These are phyloP conservation scores for Allobates femoralis DNA, from an alignment of 2,797 vertebrate species.

Conservation along the genomic window DNA sequence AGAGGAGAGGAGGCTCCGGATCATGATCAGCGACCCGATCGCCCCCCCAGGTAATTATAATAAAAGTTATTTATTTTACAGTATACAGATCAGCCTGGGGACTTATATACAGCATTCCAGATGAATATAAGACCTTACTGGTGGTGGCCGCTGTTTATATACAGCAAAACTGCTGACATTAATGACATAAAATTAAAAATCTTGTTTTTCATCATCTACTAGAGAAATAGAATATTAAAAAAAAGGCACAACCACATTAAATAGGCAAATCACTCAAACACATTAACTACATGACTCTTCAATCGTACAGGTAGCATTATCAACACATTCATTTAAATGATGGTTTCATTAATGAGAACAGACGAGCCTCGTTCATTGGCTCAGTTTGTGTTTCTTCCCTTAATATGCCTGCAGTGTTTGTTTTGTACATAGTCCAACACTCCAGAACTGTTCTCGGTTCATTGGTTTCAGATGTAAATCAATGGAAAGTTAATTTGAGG, in stretches of 20 bases:
- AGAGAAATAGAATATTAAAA: neutral
- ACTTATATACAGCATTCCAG: no score
- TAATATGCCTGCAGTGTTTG: slow-evolving; percentile 65
- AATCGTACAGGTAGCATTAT: neutral
- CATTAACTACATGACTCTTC: neutral
- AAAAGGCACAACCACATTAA: neutral
- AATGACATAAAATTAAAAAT: no score
- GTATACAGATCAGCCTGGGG: no score
- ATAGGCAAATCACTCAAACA: no score
- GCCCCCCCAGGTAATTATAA: no score
- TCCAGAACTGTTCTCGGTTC: slow-evolving; percentile 76
- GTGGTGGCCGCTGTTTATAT: no score
- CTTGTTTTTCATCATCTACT: neutral
- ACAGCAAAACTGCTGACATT: no score
- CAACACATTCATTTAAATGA: neutral
- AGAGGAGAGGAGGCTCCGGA: no score
- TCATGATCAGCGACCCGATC: no score
- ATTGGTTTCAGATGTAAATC: slow-evolving; percentile 71
- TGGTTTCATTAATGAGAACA: neutral
- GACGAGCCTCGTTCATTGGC: neutral
- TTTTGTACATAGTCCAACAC: slow-evolving; percentile 67
- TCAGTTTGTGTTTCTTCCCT: slow-evolving; percentile 12
- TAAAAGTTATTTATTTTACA: no score
- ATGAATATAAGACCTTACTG: no score
- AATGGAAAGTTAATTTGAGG: slow-evolving; percentile 77